Evolutionary conservation across 2,113 vertebrate species (phyloP), one percentile per base, ranked within the genome.

Genomic region (Micronycteris hirsuta): DNA sequence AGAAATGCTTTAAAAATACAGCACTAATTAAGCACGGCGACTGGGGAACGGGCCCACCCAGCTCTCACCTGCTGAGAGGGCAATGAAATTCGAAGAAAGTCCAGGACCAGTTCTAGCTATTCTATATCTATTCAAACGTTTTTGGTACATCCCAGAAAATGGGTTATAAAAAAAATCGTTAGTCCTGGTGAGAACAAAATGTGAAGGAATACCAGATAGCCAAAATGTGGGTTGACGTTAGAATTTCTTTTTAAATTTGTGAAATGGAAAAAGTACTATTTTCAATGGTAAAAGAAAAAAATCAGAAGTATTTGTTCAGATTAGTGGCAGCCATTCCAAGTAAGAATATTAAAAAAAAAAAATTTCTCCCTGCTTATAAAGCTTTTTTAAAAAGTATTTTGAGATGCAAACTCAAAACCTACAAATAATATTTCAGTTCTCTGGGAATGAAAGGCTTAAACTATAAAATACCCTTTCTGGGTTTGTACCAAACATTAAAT

Each of bases 131-230:
- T 70, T 97, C 97, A 95, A 90, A 97, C 96, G 93, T 98, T 98
- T 98, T 98, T 98, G 98, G 98, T 98, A 98, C 98, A 98, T 97
- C 98, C 98, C 98, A 98, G 98, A 98, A 98, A 98, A 98, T 2
- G 98, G 97, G 98, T 94, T 76, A 93, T 95, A 97, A 97, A 98
- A 97, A 97, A 98, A 97, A 97, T 97, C 95, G 97, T 97, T 96
- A 95, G 94, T 98, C 98, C 97, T 97, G 97, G 92, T 95, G 96
- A 98, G 97, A 98, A 94, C 96, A 97, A 98, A 98, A 96, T 97
- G 97, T 96, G 94, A 98, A 98, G 97, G 98, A 95, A 97, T 96
- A 95, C 90, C 92, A 94, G 85, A 92, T 43, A 97, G 96, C 95
- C 91, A 96, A 98, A 91, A 95, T 92, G 94, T 97, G 95, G 95